Evolutionary conservation across 2,888 invertebrate genomes (phyloP).

Genomic region (Tenthredo scrophulariae): DNA sequence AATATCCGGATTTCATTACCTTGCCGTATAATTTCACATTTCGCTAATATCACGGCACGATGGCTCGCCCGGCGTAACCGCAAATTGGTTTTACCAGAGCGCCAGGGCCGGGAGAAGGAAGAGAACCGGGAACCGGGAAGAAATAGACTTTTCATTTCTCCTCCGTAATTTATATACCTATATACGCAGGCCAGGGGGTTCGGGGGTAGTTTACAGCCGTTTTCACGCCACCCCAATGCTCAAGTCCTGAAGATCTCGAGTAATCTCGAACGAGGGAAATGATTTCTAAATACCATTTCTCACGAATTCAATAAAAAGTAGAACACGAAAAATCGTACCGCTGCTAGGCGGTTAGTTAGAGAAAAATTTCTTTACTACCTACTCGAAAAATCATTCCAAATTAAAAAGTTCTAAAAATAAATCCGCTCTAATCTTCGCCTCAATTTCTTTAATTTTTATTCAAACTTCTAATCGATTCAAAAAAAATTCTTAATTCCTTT

Average conservation of each 20-base stretch:
- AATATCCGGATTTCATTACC: conserved; percentile 44
- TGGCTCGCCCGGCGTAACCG: conserved; percentile 44
- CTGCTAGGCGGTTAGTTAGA: not conserved
- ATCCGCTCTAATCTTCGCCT: not conserved
- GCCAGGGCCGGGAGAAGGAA: not conserved
- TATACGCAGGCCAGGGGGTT: not conserved
- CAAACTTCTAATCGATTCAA: not conserved
- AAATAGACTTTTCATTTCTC: conserved; percentile 36
- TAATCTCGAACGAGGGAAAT: conserved; percentile 52
- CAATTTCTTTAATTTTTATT: not conserved
- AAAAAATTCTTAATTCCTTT: no score
- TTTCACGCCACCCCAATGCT: not conserved
- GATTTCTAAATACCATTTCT: conserved; percentile 63
- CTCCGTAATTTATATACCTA: conserved; percentile 16
- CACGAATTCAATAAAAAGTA: conserved; percentile 62
- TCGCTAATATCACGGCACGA: conserved; percentile 49
- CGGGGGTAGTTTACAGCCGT: not conserved
- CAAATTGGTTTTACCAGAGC: conserved; percentile 43
- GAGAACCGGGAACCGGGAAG: conserved; percentile 5
- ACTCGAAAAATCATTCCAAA: not conserved
- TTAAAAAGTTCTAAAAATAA: not conserved
- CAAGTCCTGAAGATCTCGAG: not conserved
- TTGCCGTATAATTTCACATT: conserved; percentile 44
- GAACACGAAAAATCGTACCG: not conserved
- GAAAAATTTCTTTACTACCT: not conserved